phyloP scores from a whole-genome alignment of 2,113 vertebrate genomes.

The Sceloporus tristichus region DNA sequence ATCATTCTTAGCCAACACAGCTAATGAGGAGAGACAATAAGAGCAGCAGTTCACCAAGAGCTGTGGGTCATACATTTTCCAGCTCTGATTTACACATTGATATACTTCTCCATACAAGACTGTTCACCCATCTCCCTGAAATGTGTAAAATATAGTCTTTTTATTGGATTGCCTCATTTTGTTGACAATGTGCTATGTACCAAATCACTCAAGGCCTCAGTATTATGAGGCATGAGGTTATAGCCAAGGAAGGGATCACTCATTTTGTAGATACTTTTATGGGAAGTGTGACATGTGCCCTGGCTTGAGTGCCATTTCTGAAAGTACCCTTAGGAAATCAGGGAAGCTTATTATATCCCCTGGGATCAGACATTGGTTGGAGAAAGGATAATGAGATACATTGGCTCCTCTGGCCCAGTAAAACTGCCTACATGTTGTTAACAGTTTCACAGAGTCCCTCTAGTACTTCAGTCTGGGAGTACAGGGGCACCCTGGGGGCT shows the following conservation, averaged over 20 bases:
- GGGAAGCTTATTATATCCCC: background rate
- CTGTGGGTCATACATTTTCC: background rate
- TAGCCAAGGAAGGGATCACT: background rate
- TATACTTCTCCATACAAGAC: background rate
- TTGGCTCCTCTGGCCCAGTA: background rate
- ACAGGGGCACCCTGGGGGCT: background rate
- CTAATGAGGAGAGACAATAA: background rate
- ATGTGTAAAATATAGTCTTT: background rate
- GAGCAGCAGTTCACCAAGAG: background rate
- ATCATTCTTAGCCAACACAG: background rate
- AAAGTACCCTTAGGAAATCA: background rate
- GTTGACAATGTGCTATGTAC: background rate
- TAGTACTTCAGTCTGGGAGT: background rate
- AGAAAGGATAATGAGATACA: background rate
- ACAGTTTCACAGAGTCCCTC: accelerated
- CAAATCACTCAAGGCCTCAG: background rate
- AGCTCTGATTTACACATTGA: background rate
- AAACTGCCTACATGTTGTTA: background rate
- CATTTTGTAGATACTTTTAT: background rate
- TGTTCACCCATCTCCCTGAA: background rate
- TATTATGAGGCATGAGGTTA: background rate
- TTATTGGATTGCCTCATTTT: background rate
- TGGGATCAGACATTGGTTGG: background rate
- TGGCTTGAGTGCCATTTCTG: background rate
- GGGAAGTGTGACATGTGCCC: background rate